A percentile compares a stretch with the other conserved stretches of the same genome.
Evolutionary conservation across 2,113 vertebrate genomes (phyloP).

Genomic region (Dinomys branickii): DNA sequence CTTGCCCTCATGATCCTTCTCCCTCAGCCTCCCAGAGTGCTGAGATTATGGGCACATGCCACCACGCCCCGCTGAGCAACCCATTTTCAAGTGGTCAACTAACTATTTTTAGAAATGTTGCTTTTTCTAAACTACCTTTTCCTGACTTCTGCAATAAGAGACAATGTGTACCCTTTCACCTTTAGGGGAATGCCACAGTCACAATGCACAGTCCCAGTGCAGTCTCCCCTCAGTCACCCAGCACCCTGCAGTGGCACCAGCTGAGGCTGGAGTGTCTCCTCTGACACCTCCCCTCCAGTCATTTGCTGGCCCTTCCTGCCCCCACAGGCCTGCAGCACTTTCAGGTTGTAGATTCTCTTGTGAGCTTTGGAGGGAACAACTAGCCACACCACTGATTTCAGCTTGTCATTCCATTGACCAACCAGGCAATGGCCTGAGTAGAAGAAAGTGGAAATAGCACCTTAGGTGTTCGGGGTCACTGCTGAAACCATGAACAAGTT

Average conservation of each 20-base stretch:
- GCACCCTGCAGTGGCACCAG: background rate
- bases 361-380: background rate
- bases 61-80: background rate
- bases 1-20: background rate
- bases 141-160: background rate
- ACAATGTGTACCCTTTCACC: too few species aligned
- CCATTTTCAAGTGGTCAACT: too few species aligned
- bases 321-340: background rate
- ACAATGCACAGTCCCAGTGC: accelerated
- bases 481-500: too few species aligned
- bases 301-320: too few species aligned
- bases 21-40: background rate
- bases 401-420: background rate
- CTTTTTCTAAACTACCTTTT: background rate
- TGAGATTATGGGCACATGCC: background rate
- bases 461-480: background rate
- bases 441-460: background rate
- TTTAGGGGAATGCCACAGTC: background rate
- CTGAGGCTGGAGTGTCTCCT: background rate
- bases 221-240: background rate
- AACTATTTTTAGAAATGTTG: background rate
- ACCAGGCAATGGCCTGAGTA: background rate
- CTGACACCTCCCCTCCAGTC: background rate
- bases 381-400: background rate
- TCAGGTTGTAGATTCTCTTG: background rate